Conservation (phyloP, 2,113 vertebrate species). For the Dromaius novaehollandiae region DNA sequence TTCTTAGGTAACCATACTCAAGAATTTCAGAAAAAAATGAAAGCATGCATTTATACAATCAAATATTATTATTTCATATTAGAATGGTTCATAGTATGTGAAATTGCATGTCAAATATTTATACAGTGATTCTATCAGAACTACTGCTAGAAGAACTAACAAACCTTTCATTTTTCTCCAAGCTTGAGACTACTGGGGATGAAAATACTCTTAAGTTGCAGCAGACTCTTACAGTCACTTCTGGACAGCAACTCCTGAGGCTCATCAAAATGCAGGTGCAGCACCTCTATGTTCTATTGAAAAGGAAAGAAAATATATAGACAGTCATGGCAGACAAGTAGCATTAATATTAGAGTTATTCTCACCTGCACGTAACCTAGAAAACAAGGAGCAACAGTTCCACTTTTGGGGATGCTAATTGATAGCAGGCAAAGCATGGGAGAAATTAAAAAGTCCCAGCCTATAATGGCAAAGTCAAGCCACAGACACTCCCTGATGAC, state of each 20-base stretch:
- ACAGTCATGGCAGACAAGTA: not conserved
- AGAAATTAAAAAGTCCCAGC: not conserved
- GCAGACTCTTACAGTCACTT: not conserved
- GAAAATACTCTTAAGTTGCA: fast-evolving
- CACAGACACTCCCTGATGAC: not conserved
- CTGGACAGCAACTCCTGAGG: not conserved
- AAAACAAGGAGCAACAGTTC: not conserved
- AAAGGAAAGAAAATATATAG: not conserved
- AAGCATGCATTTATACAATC: not conserved
- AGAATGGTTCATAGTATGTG: fast-evolving
- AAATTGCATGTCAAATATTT: fast-evolving
- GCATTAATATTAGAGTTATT: too few species aligned
- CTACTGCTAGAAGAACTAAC: not conserved
- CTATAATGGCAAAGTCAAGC: too few species aligned
- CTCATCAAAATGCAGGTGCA: fast-evolving
- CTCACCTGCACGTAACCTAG: not conserved
- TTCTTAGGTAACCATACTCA: not conserved
- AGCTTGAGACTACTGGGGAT: not conserved
- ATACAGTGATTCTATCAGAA: not conserved
- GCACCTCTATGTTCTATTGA: not conserved
- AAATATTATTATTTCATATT: not conserved
- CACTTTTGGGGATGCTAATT: not conserved
- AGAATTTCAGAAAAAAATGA: not conserved
- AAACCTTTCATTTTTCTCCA: not conserved
- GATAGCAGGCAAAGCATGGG: too few species aligned